Evolutionary conservation across 2,888 invertebrate species (phyloP).

Genomic region (Tortricodes alternella): DNA sequence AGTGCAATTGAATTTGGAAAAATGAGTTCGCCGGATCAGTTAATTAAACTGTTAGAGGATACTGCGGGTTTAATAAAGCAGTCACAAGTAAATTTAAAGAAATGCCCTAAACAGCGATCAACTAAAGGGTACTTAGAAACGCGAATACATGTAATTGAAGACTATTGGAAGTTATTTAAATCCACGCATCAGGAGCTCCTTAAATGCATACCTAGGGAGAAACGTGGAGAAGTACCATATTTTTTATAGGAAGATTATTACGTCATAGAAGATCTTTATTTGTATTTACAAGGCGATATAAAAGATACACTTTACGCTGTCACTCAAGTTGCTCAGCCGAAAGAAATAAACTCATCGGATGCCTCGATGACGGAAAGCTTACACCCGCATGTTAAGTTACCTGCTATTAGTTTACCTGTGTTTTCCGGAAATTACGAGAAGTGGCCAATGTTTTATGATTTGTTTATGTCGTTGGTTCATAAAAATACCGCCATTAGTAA

Average conservation of each 20-base stretch:
- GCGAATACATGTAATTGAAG: slow-evolving; percentile 33
- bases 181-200: slow-evolving; percentile 21
- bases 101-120: slow-evolving; percentile 34
- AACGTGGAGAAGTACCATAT: slow-evolving; percentile 28
- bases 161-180: slow-evolving; percentile 36
- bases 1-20: background rate
- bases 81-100: slow-evolving; percentile 34
- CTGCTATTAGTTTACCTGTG: slow-evolving; percentile 31
- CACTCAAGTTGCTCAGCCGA: background rate
- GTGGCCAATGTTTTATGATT: slow-evolving; percentile 32
- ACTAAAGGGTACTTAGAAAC: slow-evolving; percentile 36
- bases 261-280: slow-evolving; percentile 31
- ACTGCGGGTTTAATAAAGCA: slow-evolving; percentile 30
- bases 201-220: slow-evolving; percentile 3
- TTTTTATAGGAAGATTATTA: slow-evolving; percentile 36
- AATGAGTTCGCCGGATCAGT: background rate
- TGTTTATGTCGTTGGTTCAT: slow-evolving; percentile 31
- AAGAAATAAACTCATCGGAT: background rate
- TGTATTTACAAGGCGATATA: slow-evolving; percentile 22
- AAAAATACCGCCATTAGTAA: slow-evolving; percentile 15
- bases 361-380: background rate
- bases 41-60: slow-evolving; percentile 30
- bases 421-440: slow-evolving; percentile 31
- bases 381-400: slow-evolving; percentile 24
- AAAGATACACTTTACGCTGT: background rate